These are phyloP conservation scores for Sesia apiformis DNA, from an alignment of 2,888 invertebrate genomes.

Conservation along the genomic window DNA sequence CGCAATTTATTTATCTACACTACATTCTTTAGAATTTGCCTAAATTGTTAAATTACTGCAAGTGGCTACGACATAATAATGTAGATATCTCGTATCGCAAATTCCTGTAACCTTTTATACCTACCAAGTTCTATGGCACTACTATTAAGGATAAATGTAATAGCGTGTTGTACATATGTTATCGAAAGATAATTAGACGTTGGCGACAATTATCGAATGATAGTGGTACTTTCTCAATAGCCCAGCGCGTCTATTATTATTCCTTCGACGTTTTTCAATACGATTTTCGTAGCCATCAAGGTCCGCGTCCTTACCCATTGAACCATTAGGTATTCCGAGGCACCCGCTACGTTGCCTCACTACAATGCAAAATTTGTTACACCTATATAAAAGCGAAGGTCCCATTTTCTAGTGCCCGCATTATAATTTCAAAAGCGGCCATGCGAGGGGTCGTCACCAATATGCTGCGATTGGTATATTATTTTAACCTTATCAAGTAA, in stretches of 20 bases:
- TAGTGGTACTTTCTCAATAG: constrained; percentile 49
- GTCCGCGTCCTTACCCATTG: constrained; percentile 66
- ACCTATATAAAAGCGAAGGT: constrained; percentile 69
- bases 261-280: constrained; percentile 61
- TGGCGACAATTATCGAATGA: neutral
- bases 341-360: constrained; percentile 63
- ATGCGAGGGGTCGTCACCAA: constrained; percentile 33
- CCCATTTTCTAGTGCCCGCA: constrained; percentile 61
- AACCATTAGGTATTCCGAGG: constrained; percentile 67
- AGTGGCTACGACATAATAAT: too few relatives aligned
- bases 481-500: neutral
- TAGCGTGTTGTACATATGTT: too few relatives aligned
- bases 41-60: too few relatives aligned
- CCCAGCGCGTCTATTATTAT: constrained; percentile 58
- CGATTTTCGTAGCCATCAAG: constrained; percentile 70
- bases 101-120: too few relatives aligned
- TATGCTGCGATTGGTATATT: constrained; percentile 49
- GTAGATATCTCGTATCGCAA: too few relatives aligned
- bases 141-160: too few relatives aligned
- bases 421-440: constrained; percentile 53
- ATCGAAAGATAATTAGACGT: neutral
- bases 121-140: too few relatives aligned
- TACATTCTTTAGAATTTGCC: too few relatives aligned
- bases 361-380: constrained; percentile 70
- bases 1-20: too few relatives aligned